Evolutionary conservation across 1,140 invertebrate species (phyloP), one percentile per base, ranked within the genome.

Genomic region (Brachionus sp.): DNA sequence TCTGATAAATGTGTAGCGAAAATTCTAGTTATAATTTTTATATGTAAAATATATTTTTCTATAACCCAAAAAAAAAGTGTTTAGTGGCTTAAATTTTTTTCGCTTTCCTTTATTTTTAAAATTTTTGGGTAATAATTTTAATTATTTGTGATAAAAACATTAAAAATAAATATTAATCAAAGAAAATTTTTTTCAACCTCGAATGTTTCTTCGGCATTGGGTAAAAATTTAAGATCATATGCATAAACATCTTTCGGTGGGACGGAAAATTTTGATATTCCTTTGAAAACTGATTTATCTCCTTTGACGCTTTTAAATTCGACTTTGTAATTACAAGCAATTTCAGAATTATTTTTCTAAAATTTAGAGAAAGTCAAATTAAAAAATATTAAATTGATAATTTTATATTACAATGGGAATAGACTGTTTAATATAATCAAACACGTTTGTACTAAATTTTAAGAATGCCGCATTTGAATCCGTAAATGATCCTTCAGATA

Each of bases 331-430:
- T 82, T 66, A 23, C 80, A 82, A 35, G 57, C 7, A 10, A 25
- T 57, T 25, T 82, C 80, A 10, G 80, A 66, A 42, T 66, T 66
- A 23, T 82, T 82, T 44, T 46, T 66, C 80, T 82, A 68, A 23
- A 82, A 25, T 44, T n/a, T 5, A 77, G 12, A 50, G 44, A 73
- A 37, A 83, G 6, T n/a, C n/a, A 6, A 12, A 19, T 57, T 42
- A 9, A 9, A 19, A 64, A 12, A 50, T 29, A 25, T 85, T 57
- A 1, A 19, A 57, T 57, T 3, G 19, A 25, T 23, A 19, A 57
- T 3, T 53, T 29, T 19, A 1, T 10, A 86, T 85, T 86, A 89
- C 88, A 83, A 89, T 86, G 6, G 88, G 88, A 66, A 89, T 88
- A 35, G 88, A 84, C 84, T 89, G 88, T 35, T 84, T 85, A 16